These are phyloP conservation scores for Cephonodes hylas DNA, from an alignment of 2,888 invertebrate species.

Conservation along the genomic window DNA sequence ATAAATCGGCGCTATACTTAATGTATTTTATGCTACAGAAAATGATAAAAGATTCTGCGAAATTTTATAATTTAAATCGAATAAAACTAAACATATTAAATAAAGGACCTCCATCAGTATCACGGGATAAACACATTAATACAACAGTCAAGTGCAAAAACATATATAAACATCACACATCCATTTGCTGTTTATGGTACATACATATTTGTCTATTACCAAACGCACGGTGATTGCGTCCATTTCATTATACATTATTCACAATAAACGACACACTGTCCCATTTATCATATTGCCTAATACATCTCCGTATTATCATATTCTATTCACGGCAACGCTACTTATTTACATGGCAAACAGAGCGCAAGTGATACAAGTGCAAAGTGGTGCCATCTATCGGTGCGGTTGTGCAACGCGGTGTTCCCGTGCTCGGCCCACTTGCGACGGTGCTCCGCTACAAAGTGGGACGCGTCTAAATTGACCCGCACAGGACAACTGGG, in stretches of 20 bases:
- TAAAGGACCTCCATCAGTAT: background rate
- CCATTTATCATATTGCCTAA: conserved; percentile 10
- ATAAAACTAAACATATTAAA: background rate
- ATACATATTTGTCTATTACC: background rate
- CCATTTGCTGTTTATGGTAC: background rate
- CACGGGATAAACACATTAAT: background rate
- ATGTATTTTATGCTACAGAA: no score
- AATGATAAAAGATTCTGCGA: no score
- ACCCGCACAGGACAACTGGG: conserved; percentile 8
- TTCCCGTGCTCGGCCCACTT: background rate
- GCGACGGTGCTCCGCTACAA: background rate
- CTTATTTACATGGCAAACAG: conserved; percentile 2
- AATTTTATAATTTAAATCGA: no score
- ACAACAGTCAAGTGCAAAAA: background rate
- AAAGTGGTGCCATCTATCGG: background rate
- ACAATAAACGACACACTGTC: conserved; percentile 1
- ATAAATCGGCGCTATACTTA: no score
- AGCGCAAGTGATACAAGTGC: background rate
- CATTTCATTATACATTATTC: background rate
- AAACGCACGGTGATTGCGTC: background rate
- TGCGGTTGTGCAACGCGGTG: background rate
- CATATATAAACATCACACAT: background rate
- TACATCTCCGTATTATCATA: conserved; percentile 4
- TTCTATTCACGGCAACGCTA: background rate
- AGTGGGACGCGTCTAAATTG: conserved; percentile 4